Evolutionary conservation across 2,797 vertebrate genomes (phyloP).

Genomic region (Simalia tracyae): DNA sequence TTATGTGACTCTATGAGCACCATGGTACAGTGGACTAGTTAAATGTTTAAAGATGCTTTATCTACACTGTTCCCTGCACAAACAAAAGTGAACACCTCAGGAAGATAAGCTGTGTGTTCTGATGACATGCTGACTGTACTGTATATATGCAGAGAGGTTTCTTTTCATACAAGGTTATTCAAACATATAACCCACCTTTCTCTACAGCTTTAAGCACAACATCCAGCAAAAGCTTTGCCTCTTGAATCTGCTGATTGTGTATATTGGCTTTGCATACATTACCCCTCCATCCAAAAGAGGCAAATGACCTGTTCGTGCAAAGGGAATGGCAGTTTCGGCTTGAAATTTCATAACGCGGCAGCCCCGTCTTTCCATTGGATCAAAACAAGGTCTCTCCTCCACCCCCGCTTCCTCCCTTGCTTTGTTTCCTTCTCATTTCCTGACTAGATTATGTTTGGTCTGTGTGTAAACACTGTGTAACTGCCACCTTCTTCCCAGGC

Average conservation of each 20-base stretch:
- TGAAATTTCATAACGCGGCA: slow-evolving; percentile 66
- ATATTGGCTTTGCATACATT: neutral
- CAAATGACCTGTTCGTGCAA: slow-evolving; percentile 46
- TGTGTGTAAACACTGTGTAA: slow-evolving; percentile 74
- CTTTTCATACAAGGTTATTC: neutral
- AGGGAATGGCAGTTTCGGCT: slow-evolving; percentile 63
- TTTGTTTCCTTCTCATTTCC: slow-evolving; percentile 69
- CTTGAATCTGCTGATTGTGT: neutral
- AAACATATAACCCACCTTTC: neutral
- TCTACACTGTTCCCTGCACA: neutral
- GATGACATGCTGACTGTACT: neutral
- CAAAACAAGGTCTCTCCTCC: slow-evolving; percentile 58
- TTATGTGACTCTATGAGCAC: neutral
- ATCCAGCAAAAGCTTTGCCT: neutral
- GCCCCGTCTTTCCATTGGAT: slow-evolving; percentile 68
- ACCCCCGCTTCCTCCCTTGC: neutral
- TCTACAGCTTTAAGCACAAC: neutral
- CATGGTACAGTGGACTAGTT: neutral
- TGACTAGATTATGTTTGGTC: slow-evolving; percentile 74
- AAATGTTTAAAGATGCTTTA: neutral
- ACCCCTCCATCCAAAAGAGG: slow-evolving; percentile 30
- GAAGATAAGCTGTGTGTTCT: neutral
- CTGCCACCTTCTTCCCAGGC: slow-evolving; percentile 72
- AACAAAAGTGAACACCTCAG: neutral
- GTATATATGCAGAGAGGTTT: neutral